Evolutionary conservation across 2,797 vertebrate genomes (phyloP), one percentile per base, ranked within the genome.

Genomic region (Iguana delicatissima): DNA sequence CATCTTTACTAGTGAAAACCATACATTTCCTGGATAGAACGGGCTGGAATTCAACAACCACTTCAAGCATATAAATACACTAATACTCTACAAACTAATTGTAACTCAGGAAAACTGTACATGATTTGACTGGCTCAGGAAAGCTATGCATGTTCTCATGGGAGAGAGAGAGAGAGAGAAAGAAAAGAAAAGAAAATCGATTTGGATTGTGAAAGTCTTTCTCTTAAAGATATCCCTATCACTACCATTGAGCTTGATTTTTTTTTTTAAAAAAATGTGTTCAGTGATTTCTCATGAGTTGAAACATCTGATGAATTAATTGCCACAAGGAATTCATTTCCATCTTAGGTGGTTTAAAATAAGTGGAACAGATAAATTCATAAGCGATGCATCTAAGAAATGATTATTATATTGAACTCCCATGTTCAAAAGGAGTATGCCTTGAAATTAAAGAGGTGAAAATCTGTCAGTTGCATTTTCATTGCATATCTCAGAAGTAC

Each of bases 121-220:
- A 32, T 59, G 18, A 64, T 52, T 85, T 35, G 46, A 67, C 29
- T 67, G 12, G 18, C 38, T 67, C 16, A 38, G 13, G 26, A 42
- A 42, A 20, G 12, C 55, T 57, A 16, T 46, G 7, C 29, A 29
- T 42, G 57, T 86, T 8, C 32, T 8, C 32, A 24, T 22, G 59
- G 12, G 59, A 57, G 38, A 62, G 9, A 1, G 0, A 12, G 13
- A 20, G 29, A 22, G 4, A 1, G n/a, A 6, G 20, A 5, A 2
- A 59, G 16, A 59, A 2, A 22, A 20, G 22, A 5, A 22, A 62
- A 22, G 5, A 62, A 20, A 62, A 22, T 35, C 1, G 5, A 62
- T 82, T 12, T 22, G 80, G 80, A 52, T n/a, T 81, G 52, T 59
- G n/a, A 81, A 38, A 38, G 29, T 29, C 59, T 67, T 38, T 67